Percentiles rank a stretch among this genome's conserved stretches.
Evolutionary conservation across 2,888 invertebrate species (phyloP).

Genomic region (Patella caerulea): DNA sequence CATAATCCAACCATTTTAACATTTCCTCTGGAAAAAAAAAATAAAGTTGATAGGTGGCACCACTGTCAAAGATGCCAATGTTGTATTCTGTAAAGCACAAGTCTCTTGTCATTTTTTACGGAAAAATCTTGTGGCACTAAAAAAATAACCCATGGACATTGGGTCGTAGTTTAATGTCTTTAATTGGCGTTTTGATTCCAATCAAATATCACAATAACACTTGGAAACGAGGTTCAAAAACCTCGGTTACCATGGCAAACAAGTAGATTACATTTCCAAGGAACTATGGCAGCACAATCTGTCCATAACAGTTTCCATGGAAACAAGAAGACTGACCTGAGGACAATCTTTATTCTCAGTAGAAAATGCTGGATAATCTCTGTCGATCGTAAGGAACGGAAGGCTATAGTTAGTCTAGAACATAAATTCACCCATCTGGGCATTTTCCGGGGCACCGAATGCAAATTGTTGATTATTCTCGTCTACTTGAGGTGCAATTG

Average conservation of each 20-base stretch:
- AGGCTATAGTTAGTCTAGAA: constrained; percentile 39
- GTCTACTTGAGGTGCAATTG: constrained; percentile 79
- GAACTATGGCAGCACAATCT: too few relatives aligned
- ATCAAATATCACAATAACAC: constrained; percentile 3
- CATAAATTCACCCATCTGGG: constrained; percentile 61
- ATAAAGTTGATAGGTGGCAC: too few relatives aligned
- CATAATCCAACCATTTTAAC: too few relatives aligned
- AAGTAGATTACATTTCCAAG: background rate
- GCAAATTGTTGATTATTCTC: constrained; percentile 73
- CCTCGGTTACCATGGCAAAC: background rate
- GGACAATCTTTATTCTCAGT: constrained; percentile 1
- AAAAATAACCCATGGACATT: too few relatives aligned
- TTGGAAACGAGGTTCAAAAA: background rate
- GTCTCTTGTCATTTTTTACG: too few relatives aligned
- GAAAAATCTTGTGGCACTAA: too few relatives aligned
- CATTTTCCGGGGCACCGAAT: constrained; percentile 54
- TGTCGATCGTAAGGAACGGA: background rate
- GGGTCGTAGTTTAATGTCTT: too few relatives aligned
- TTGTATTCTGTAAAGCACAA: too few relatives aligned
- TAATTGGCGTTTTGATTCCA: too few relatives aligned
- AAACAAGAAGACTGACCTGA: background rate
- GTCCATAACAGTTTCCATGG: background rate
- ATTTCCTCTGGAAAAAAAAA: too few relatives aligned
- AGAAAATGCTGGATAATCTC: constrained; percentile 7
- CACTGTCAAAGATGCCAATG: too few relatives aligned